These are phyloP conservation scores for Chrysina gloriosa DNA, from an alignment of 2,888 invertebrate genomes.

Conservation along the genomic window DNA sequence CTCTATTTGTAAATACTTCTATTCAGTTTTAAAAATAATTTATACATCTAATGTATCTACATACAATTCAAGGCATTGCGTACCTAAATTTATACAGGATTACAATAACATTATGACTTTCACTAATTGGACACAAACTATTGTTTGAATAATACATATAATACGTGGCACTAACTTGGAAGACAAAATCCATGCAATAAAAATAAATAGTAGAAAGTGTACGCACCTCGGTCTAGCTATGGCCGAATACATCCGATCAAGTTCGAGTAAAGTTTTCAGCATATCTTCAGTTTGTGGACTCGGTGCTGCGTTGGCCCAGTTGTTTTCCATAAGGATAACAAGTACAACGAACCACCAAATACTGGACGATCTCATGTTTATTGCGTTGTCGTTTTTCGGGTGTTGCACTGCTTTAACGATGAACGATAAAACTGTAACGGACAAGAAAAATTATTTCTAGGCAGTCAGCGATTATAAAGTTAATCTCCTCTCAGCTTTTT, in stretches of 20 bases:
- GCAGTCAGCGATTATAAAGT: conserved; percentile 16
- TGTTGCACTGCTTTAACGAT: not conserved
- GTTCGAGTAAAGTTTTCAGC: conserved; percentile 52
- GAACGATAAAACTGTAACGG: conserved; percentile 10
- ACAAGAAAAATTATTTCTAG: conserved; percentile 25
- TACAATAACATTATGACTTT: not conserved
- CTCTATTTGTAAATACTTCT: too few species aligned
- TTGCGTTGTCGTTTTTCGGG: conserved; percentile 15
- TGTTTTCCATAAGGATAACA: conserved; percentile 49
- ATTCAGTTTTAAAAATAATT: too few species aligned
- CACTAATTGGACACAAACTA: not conserved
- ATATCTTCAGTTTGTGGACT: conserved; percentile 52
- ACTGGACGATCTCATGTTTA: conserved; percentile 58
- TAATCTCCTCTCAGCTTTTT: conserved; percentile 5
- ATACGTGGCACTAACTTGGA: not conserved
- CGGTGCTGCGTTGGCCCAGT: conserved; percentile 49
- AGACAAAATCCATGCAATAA: conserved; percentile 17
- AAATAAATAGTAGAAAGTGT: conserved; percentile 10
- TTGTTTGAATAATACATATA: conserved; percentile 10
- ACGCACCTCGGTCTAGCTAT: conserved; percentile 55
- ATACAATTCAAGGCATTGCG: not conserved
- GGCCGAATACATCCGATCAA: conserved; percentile 54
- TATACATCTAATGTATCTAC: too few species aligned
- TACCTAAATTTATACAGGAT: not conserved
- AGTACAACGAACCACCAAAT: conserved; percentile 57